A percentile compares a stretch with the other conserved stretches of the same genome.
Evolutionary conservation across 1,140 invertebrate species (phyloP).

Genomic region (Formica exsecta): DNA sequence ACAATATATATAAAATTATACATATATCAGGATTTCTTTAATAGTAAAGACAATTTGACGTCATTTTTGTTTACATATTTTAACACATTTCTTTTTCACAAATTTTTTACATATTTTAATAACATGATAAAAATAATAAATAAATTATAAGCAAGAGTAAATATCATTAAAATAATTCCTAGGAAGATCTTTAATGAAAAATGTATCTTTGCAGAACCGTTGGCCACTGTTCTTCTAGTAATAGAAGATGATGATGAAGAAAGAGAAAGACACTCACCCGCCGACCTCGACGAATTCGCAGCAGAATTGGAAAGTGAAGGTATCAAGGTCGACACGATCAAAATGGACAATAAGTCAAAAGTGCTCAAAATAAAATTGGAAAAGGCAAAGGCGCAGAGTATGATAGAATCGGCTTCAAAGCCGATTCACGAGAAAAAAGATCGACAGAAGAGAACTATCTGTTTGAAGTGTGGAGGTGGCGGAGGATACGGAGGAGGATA

Average conservation of each 20-base stretch:
- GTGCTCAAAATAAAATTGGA: conserved; percentile 80
- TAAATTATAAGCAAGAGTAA: background rate
- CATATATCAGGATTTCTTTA: background rate
- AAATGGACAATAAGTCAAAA: conserved; percentile 74
- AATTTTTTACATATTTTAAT: too few species aligned
- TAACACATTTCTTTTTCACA: too few species aligned
- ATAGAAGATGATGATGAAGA: conserved; percentile 79
- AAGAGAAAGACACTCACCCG: conserved; percentile 70
- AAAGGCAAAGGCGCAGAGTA: conserved; percentile 58
- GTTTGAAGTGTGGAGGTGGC: conserved; percentile 70
- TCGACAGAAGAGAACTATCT: conserved; percentile 78
- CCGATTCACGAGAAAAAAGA: conserved; percentile 71
- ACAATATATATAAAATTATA: background rate
- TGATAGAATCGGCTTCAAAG: conserved; percentile 37
- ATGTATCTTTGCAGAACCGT: conserved; percentile 74
- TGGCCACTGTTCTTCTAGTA: conserved; percentile 80
- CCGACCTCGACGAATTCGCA: conserved; percentile 80
- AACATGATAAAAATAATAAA: background rate
- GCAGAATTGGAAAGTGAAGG: conserved; percentile 80
- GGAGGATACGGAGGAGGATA: conserved; percentile 54
- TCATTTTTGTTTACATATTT: conserved; percentile 15
- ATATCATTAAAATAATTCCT: background rate
- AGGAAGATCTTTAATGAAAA: background rate
- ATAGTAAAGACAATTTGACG: conserved; percentile 19
- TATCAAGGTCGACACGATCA: conserved; percentile 80